Base-by-base conservation (phyloP, 2,113 vertebrate genomes). In the Hypocryptadius cinnamomeus region DNA sequence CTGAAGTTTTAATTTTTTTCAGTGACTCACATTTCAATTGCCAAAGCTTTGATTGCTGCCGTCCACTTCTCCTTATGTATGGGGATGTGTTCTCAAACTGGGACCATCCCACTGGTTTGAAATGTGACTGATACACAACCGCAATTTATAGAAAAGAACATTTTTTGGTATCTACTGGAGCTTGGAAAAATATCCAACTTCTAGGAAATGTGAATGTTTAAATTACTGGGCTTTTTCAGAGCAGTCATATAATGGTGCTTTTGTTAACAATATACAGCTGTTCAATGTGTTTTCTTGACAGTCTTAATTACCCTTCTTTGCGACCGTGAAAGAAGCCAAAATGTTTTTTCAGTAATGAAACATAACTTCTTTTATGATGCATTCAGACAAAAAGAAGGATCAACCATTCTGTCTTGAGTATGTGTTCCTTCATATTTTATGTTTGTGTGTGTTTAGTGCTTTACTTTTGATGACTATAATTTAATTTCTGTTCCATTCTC, bases 301-400 rank as follows among this genome's bases (percentile, higher is more conserved):
- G 80, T 96, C 96, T 89, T 97, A 97, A 98, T 98, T 97, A 96
- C 93, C 89, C 85, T 95, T 96, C 97, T 96, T 96, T 97, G 94
- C 76, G 56, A 79, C 89, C 63, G 37, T 97, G 84, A 96, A 95
- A 96, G 90, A 95, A 97, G 92, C 94, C 92, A 95, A 94, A 96
- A 94, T 93, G 83, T 93, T 97, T 93, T 94, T 97, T 94, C 90
- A 71, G 72, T 84, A 96, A 87, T 74, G 79, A 96, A 95, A 96
- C 79, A 66, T 95, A 95, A 96, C 90, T 96, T 79, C 79, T 96
- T 96, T 97, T 93, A 95, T 91, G 94, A 93, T 94, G 78, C 73
- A 48, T 92, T 96, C 94, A 94, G 39, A 96, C 90, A 96, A 92
- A 93, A 81, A 76, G 80, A 94, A 93, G 85, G 74, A 86, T 95